Base-by-base conservation (phyloP, 2,888 invertebrate species). In the Carabus problematicus region DNA sequence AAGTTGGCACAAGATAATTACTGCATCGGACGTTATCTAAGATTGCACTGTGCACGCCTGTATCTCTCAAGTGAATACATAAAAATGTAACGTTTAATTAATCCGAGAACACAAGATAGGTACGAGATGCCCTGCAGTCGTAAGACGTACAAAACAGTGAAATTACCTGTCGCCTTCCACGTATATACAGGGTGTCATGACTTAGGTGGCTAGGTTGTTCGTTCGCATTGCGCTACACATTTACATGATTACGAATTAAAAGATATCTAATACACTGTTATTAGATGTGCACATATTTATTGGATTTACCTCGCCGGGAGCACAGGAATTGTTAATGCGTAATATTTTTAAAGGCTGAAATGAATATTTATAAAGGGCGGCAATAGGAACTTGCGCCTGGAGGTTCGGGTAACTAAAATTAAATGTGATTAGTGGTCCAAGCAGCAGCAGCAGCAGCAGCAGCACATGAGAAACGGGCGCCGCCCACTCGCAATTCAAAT, bases 21-120 rank as follows among this genome's bases (percentile, higher is more conserved):
- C 52, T 52, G 16, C 29, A 52, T 52, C 14, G 12, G 9, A 52
- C 14, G 52, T 52, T 52, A 52, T 14, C 45, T 45, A 45, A 14
- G 14, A 45, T 14, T 18, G 52, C 19, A 16, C n/a, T n/a, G 29
- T 3, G 29, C 29, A 29, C 29, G 29, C 29, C 3, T 29, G 29
- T 29, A 29, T 29, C 29, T 29, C 29, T 29, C 29, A 14, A 45
- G 45, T 7, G 45, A 45, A 18, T 52, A 52, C 11, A 52, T 52
- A 52, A 52, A 52, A 52, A 52, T 52, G 52, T 18, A 52, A 49
- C 49, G 49, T 52, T 14, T 52, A 52, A 52, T 52, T 52, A 52
- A 12, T 12, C 45, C 52, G 19, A n/a, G 16, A 8, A 52, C 14
- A 52, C 8, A 52, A 18, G 52, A 16, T 9, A 11, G 11, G 16